Evolutionary conservation across 1,140 invertebrate genomes (phyloP).

Genomic region (Scaptomyza graminum): DNA sequence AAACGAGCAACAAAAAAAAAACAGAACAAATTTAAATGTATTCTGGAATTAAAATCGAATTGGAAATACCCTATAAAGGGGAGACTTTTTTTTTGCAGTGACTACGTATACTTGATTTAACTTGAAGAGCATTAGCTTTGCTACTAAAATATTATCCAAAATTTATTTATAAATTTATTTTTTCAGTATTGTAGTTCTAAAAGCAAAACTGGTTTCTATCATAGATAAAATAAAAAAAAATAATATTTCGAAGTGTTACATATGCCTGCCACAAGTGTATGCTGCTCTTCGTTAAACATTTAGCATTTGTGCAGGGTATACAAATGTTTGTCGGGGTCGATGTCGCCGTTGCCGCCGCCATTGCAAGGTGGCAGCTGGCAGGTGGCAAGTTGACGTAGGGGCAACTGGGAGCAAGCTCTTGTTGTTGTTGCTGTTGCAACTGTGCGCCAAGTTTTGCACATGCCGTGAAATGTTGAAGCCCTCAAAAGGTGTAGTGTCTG

Average conservation of each 20-base stretch:
- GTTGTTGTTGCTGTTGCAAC: constrained; percentile 15
- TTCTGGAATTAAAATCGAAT: neutral
- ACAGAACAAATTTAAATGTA: neutral
- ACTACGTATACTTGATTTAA: too few species aligned
- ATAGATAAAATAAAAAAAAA: too few species aligned
- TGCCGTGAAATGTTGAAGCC: constrained; percentile 49
- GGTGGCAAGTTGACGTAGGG: constrained; percentile 32
- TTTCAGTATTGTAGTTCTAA: too few species aligned
- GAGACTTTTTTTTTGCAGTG: too few species aligned
- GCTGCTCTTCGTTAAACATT: neutral
- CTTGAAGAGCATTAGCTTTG: too few species aligned
- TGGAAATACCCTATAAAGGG: neutral
- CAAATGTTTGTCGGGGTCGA: constrained; percentile 59
- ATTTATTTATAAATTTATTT: too few species aligned
- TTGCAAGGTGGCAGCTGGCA: constrained; percentile 42
- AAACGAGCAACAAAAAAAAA: constrained; percentile 26
- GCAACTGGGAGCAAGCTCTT: constrained; percentile 17
- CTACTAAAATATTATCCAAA: too few species aligned
- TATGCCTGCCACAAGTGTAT: too few species aligned
- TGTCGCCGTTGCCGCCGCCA: constrained; percentile 8
- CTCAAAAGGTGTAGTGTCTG: constrained; percentile 8
- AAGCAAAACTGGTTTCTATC: too few species aligned
- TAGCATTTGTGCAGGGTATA: constrained; percentile 16
- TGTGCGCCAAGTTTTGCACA: constrained; percentile 48
- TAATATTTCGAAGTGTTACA: too few species aligned